Conservation (phyloP, 2,113 vertebrate species). For the Rhodinocichla rosea region DNA sequence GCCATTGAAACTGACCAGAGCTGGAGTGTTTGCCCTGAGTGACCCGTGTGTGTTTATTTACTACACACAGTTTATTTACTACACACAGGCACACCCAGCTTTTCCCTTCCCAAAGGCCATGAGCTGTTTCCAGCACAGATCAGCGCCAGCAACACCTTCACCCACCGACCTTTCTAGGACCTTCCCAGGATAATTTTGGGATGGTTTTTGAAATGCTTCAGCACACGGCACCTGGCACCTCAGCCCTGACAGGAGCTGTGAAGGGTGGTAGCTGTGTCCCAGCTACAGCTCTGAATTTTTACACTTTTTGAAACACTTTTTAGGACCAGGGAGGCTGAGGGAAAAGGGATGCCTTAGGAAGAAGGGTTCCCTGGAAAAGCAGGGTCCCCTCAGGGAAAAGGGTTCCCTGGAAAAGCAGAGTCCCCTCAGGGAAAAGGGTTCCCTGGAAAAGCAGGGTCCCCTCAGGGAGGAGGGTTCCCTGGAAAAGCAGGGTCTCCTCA, state of each 20-base stretch:
- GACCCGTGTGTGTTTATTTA: accelerated
- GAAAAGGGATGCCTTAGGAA: background rate
- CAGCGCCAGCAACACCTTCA: background rate
- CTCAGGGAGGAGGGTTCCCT: too few relatives aligned
- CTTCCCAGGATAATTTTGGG: background rate
- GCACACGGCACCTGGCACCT: accelerated
- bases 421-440: background rate
- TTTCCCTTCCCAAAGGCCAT: background rate
- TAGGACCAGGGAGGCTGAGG: background rate
- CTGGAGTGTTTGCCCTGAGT: background rate
- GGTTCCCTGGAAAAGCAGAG: background rate
- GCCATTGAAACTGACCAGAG: background rate
- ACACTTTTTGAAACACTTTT: background rate
- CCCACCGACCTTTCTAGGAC: background rate
- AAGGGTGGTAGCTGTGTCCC: accelerated
- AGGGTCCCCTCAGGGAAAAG: background rate
- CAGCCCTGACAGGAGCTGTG: accelerated
- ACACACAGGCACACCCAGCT: background rate
- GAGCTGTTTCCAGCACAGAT: background rate
- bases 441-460: too few relatives aligned
- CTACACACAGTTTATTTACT: background rate
- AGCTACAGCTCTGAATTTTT: background rate
- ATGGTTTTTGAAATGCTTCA: background rate
- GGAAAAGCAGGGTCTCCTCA: accelerated
- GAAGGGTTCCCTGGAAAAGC: background rate